Evolutionary conservation across 1,140 invertebrate genomes (phyloP).

Genomic region (Episyrphus balteatus): DNA sequence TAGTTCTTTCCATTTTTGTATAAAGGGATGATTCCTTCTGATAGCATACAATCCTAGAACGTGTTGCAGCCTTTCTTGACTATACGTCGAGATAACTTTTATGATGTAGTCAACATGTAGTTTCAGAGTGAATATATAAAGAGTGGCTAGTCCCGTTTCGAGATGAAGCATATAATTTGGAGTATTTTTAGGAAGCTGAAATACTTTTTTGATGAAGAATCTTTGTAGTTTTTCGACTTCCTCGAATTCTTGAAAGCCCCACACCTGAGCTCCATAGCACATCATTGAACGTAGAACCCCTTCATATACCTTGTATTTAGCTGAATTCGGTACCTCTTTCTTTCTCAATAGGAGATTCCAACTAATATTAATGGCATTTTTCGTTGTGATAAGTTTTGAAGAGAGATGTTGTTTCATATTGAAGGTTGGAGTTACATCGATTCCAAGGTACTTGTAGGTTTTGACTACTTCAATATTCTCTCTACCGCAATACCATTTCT

Average conservation of each 20-base stretch:
- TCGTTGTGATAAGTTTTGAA: not conserved
- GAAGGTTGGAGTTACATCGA: not conserved
- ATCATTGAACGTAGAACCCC: not conserved
- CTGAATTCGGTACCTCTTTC: not conserved
- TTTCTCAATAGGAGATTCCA: not conserved
- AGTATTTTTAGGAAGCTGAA: not conserved
- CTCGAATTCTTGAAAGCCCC: not conserved
- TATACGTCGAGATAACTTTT: not conserved
- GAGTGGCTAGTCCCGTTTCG: not conserved
- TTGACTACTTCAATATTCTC: no score
- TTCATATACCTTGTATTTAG: not conserved
- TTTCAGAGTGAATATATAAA: not conserved
- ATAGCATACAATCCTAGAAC: not conserved
- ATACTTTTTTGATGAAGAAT: not conserved
- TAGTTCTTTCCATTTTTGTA: not conserved
- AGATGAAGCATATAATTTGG: not conserved
- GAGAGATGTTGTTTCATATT: not conserved
- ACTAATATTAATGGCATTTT: not conserved
- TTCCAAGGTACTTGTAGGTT: not conserved
- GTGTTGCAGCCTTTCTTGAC: not conserved
- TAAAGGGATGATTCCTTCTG: not conserved
- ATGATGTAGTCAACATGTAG: not conserved
- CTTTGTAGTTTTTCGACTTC: not conserved
- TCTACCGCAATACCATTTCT: not conserved
- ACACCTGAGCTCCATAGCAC: not conserved